Conservation (phyloP, 2,888 invertebrate species). For the Chymomyza fuscimana region DNA sequence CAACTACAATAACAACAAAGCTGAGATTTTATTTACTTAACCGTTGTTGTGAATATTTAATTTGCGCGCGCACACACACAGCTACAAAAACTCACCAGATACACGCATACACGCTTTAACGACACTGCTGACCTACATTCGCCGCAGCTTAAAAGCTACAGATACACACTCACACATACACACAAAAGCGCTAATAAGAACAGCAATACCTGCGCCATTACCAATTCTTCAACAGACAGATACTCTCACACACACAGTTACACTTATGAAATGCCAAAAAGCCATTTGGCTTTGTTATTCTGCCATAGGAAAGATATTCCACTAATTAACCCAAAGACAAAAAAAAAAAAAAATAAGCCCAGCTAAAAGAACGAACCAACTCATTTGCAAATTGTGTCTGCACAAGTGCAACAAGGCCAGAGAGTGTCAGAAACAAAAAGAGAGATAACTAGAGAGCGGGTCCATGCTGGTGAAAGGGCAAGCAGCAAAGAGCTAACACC, state of each 20-base stretch:
- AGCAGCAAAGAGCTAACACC: conserved; percentile 37
- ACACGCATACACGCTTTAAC: conserved; percentile 49
- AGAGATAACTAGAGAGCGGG: background rate
- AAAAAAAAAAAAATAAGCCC: conserved; percentile 38
- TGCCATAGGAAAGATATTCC: conserved; percentile 67
- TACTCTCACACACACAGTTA: conserved; percentile 24
- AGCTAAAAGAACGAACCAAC: conserved; percentile 62
- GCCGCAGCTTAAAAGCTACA: conserved; percentile 57
- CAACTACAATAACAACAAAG: conserved; percentile 37
- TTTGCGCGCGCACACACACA: conserved; percentile 58
- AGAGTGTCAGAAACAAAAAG: conserved; percentile 21
- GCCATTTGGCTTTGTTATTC: conserved; percentile 40
- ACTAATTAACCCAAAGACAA: conserved; percentile 67
- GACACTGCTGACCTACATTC: conserved; percentile 69
- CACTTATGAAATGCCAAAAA: conserved; percentile 41
- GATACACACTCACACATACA: conserved; percentile 29
- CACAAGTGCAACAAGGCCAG: conserved; percentile 7
- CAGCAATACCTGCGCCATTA: conserved; percentile 61
- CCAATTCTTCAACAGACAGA: conserved; percentile 50
- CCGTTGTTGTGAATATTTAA: conserved; percentile 72
- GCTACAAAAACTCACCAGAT: conserved; percentile 15
- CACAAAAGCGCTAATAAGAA: conserved; percentile 31
- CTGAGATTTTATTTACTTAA: conserved; percentile 70
- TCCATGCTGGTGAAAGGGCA: conserved; percentile 46
- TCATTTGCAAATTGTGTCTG: conserved; percentile 67